Conservation (phyloP, 2,113 vertebrate species). For the Pelvicachromis taeniatus region DNA sequence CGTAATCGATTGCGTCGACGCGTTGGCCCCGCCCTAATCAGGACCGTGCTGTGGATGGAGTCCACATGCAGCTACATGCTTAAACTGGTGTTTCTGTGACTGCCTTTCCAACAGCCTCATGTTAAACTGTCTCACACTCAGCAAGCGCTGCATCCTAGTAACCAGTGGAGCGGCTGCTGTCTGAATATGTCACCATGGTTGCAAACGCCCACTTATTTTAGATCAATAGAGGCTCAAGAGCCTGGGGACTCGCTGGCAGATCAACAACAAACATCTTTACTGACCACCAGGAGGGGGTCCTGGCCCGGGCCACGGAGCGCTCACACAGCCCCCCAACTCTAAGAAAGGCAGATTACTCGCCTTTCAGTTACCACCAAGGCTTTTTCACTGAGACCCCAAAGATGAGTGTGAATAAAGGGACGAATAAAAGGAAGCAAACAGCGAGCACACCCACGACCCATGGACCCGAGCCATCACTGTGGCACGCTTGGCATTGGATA, state of each 20-base stretch:
- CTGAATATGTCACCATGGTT: conserved; percentile 49
- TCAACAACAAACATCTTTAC: conserved; percentile 10
- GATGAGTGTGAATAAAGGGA: neutral
- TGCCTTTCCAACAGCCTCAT: neutral
- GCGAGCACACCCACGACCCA: neutral
- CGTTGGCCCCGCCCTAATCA: too few relatives aligned
- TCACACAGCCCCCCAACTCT: neutral
- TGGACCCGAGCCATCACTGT: neutral
- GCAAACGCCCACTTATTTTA: conserved; percentile 21
- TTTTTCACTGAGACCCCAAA: neutral
- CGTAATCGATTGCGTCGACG: too few relatives aligned
- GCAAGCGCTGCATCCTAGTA: neutral
- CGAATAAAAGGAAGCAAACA: neutral
- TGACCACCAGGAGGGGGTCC: neutral
- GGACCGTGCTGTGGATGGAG: too few relatives aligned
- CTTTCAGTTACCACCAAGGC: conserved; percentile 15
- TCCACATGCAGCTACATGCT: too few relatives aligned
- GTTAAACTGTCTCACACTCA: neutral
- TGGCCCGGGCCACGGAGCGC: neutral
- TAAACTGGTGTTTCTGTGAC: neutral
- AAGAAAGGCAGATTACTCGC: conserved; percentile 8
- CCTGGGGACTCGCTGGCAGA: conserved; percentile 19
- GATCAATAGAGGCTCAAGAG: conserved; percentile 14
- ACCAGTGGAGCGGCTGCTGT: neutral
- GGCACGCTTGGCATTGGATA: neutral